These are phyloP conservation scores for Oreochromis niloticus DNA, from an alignment of 2,113 vertebrate genomes.

Conservation along the genomic window DNA sequence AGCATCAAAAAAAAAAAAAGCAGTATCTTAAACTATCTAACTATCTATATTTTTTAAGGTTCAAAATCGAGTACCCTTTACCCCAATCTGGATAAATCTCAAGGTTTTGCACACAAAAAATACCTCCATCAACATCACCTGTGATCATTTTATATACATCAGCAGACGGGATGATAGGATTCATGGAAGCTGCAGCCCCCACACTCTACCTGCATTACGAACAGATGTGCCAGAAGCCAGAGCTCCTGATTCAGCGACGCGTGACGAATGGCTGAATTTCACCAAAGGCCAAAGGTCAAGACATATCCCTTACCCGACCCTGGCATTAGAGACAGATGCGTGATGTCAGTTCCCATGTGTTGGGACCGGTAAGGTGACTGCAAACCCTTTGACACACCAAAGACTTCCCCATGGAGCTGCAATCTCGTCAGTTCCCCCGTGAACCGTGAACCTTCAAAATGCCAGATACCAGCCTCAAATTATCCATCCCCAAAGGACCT, in stretches of 20 bases:
- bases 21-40: neutral
- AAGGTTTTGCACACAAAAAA: neutral
- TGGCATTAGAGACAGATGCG: constrained; percentile 63
- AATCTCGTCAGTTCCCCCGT: neutral
- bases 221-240: constrained; percentile 65
- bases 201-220: constrained; percentile 58
- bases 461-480: constrained; percentile 29
- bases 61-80: constrained; percentile 1
- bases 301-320: constrained; percentile 63
- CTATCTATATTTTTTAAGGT: neutral
- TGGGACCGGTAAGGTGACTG: constrained; percentile 22
- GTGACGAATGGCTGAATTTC: constrained; percentile 64
- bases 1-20: neutral
- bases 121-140: neutral
- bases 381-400: constrained; percentile 25
- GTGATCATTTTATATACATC: constrained; percentile 28
- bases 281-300: constrained; percentile 55
- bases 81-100: neutral
- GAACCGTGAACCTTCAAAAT: constrained; percentile 28
- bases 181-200: constrained; percentile 20
- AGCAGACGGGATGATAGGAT: constrained; percentile 9
- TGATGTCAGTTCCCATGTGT: constrained; percentile 61
- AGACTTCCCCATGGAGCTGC: constrained; percentile 24
- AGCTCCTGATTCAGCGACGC: constrained; percentile 23
- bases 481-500: constrained; percentile 20